Evolutionary conservation across 2,888 invertebrate genomes (phyloP).

Genomic region (Rapana venosa): DNA sequence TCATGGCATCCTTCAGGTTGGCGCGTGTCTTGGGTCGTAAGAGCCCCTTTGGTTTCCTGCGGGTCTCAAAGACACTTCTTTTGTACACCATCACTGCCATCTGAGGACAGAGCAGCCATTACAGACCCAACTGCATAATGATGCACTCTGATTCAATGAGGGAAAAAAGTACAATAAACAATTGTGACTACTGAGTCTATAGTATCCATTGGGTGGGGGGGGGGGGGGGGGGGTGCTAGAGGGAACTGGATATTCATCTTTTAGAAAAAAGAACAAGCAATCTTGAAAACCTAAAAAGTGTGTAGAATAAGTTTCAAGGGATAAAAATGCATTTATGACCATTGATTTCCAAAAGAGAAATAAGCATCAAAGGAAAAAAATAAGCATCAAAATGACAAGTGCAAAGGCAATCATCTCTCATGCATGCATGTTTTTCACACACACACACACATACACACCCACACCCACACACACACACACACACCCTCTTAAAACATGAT

Average conservation of each 20-base stretch:
- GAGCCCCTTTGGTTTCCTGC: conserved; percentile 76
- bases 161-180: no score
- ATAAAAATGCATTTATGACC: no score
- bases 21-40: conserved; percentile 76
- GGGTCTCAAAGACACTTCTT: conserved; percentile 75
- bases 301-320: no score
- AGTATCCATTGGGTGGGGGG: background rate
- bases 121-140: conserved; percentile 7
- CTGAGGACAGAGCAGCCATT: conserved; percentile 54
- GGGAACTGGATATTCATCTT: no score
- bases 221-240: no score
- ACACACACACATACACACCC: background rate
- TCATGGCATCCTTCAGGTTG: conserved; percentile 75
- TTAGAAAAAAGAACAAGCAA: no score
- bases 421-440: background rate
- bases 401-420: background rate
- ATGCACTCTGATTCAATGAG: no score
- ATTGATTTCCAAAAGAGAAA: no score
- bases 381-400: background rate
- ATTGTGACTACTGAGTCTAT: background rate
- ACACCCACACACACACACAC: conserved; percentile 13
- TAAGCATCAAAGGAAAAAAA: background rate
- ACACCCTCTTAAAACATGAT: no score
- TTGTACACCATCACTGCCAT: conserved; percentile 78
- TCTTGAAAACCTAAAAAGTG: no score